A percentile compares a stretch with the other conserved stretches of the same genome.
Evolutionary conservation across 2,113 vertebrate genomes (phyloP).

Genomic region (Myrmecophaga tridactyla): DNA sequence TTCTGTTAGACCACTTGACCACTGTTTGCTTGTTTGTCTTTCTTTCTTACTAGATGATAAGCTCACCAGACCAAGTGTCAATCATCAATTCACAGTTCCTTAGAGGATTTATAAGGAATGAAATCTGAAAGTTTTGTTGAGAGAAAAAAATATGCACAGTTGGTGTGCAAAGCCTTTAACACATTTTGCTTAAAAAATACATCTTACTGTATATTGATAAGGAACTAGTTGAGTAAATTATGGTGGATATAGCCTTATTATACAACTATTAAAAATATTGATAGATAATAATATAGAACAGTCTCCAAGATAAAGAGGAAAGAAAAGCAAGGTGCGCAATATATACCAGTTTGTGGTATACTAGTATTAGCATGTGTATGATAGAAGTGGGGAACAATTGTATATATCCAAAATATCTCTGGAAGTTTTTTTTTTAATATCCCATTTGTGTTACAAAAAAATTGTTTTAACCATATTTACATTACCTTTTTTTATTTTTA

Average conservation of each 20-base stretch:
- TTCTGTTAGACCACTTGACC: background rate
- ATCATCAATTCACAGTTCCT: background rate
- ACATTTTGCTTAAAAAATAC: slow-evolving; percentile 26
- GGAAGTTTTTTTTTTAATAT: background rate
- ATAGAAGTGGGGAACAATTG: background rate
- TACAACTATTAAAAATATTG: background rate
- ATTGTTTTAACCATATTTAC: background rate
- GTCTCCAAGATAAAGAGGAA: slow-evolving; percentile 7
- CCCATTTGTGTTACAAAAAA: background rate
- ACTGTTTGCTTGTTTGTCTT: background rate
- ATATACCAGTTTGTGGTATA: background rate
- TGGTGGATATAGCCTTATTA: background rate
- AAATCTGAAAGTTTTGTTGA: slow-evolving; percentile 21
- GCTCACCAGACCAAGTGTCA: background rate
- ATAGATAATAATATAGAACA: background rate
- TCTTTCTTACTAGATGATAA: background rate
- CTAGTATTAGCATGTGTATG: slow-evolving; percentile 11
- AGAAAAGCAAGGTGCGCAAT: background rate
- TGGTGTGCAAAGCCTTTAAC: background rate
- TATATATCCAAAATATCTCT: background rate
- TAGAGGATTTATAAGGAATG: background rate
- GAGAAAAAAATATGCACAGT: background rate
- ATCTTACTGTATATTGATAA: background rate
- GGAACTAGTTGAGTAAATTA: slow-evolving; percentile 10
- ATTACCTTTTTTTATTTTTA: background rate